Evolutionary conservation across 2,113 vertebrate species (phyloP).

Genomic region (Bucco capensis): DNA sequence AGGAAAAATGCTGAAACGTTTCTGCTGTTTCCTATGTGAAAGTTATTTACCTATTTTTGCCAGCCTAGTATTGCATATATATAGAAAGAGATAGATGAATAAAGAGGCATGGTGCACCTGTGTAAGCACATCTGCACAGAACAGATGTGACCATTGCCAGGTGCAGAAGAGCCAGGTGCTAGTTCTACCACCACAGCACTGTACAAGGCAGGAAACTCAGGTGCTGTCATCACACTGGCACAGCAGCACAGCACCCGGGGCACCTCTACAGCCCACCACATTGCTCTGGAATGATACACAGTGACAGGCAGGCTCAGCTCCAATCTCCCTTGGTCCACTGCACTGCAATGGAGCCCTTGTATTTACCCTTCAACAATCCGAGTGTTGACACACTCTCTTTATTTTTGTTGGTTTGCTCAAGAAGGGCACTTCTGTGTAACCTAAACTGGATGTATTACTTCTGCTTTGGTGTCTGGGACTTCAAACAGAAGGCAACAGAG

Average conservation of each 20-base stretch:
- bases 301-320: background rate
- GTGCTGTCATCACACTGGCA: no score
- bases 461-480: background rate
- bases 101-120: background rate
- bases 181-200: background rate
- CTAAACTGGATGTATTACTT: background rate
- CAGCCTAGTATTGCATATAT: background rate
- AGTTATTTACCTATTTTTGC: background rate
- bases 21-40: background rate
- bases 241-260: background rate
- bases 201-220: background rate
- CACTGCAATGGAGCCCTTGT: background rate
- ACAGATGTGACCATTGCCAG: rapidly evolving
- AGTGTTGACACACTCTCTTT: rapidly evolving
- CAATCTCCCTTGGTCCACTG: rapidly evolving
- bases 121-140: background rate
- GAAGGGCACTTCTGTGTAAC: background rate
- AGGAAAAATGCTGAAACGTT: background rate
- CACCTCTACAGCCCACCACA: background rate
- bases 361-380: background rate
- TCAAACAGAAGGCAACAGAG: background rate
- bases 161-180: no score
- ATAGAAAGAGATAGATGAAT: no score
- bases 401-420: background rate
- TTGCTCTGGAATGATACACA: background rate